phyloP scores from a whole-genome alignment of 2,888 invertebrate genomes.

The Drosophila sordidula region DNA sequence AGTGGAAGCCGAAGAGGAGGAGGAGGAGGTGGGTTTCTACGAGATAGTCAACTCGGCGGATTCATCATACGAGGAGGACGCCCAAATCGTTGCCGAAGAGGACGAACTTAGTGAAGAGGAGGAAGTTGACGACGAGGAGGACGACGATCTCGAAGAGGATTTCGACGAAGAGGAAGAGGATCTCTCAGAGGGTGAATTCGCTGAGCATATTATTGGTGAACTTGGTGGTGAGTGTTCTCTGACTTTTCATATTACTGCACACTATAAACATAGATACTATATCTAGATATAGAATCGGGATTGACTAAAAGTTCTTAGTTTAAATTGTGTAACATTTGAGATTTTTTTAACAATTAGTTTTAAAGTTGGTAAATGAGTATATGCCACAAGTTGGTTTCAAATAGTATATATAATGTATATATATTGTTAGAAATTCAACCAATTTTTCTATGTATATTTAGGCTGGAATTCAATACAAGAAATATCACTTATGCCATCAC shows the following conservation, averaged over 20 bases:
- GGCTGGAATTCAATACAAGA: constrained; percentile 18
- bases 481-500: background rate
- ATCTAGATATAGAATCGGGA: background rate
- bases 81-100: constrained; percentile 77
- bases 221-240: constrained; percentile 69
- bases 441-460: background rate
- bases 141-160: constrained; percentile 72
- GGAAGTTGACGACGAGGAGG: constrained; percentile 66
- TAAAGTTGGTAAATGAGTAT: background rate
- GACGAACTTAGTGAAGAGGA: constrained; percentile 75
- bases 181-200: constrained; percentile 74
- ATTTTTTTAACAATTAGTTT: background rate
- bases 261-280: background rate
- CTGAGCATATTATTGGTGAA: constrained; percentile 74
- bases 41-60: constrained; percentile 76
- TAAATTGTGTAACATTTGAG: constrained; percentile 3
- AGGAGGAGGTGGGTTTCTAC: constrained; percentile 70
- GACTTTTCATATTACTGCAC: background rate
- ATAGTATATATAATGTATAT: background rate
- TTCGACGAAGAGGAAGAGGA: constrained; percentile 67
- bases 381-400: background rate
- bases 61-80: constrained; percentile 74
- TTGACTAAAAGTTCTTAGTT: constrained; percentile 6
- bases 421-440: background rate
- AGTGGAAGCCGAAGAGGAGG: constrained; percentile 57